phyloP scores from a whole-genome alignment of 2,797 vertebrate species.

The Chlorospingus flavigularis region DNA sequence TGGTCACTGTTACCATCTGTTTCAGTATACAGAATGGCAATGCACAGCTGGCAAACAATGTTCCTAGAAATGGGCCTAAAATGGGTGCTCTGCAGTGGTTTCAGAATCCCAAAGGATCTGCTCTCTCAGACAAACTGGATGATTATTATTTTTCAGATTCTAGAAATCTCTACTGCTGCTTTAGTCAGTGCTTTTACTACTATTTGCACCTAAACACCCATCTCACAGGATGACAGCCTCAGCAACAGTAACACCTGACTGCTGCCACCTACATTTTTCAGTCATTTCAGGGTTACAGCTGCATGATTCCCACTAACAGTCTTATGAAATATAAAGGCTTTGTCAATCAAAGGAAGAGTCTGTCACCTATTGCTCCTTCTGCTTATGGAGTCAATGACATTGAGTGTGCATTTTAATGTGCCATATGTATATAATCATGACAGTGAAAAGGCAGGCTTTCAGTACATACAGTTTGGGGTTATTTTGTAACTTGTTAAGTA shows the following conservation, averaged over 20 bases:
- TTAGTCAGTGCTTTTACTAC: constrained; percentile 28
- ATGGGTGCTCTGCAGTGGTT: background rate
- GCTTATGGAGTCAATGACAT: constrained; percentile 8
- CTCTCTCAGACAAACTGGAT: background rate
- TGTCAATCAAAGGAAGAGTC: constrained; percentile 14
- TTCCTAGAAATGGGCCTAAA: background rate
- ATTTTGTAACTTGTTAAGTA: background rate
- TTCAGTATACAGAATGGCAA: background rate
- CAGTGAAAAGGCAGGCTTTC: background rate
- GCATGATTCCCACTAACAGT: background rate
- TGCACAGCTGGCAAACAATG: background rate
- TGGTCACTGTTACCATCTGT: background rate
- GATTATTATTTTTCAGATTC: background rate
- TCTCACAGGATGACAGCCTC: background rate
- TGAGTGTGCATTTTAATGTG: background rate
- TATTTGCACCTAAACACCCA: constrained; percentile 10
- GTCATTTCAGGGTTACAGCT: background rate
- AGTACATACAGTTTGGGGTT: background rate
- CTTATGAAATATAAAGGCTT: background rate
- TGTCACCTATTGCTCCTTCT: constrained; percentile 18
- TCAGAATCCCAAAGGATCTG: background rate
- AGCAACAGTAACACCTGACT: constrained; percentile 12
- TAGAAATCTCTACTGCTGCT: background rate
- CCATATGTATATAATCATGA: background rate
- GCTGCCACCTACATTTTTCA: constrained; percentile 12